Conservation (phyloP, 2,113 vertebrate genomes). For the Ivindomyrus marchei region DNA sequence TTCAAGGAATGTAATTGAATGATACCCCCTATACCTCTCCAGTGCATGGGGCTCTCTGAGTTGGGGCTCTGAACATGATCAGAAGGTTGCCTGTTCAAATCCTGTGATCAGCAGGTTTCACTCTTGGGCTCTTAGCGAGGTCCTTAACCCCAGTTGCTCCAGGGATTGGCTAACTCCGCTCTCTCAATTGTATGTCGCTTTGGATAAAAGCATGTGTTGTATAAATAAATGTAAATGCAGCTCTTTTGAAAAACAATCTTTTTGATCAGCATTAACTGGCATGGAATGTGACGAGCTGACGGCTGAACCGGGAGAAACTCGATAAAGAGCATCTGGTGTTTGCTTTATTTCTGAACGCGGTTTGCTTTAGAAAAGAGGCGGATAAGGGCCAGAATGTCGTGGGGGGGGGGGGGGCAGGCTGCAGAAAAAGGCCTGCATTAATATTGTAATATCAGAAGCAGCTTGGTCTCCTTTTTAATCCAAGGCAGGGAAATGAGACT, state of each 20-base stretch:
- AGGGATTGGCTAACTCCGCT: background rate
- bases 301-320: background rate
- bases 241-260: background rate
- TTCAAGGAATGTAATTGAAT: background rate
- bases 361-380: background rate
- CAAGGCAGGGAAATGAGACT: constrained; percentile 2
- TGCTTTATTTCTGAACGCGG: background rate
- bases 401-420: background rate
- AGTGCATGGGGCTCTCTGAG: background rate
- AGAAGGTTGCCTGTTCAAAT: background rate
- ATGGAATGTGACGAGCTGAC: background rate
- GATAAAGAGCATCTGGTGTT: background rate
- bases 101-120: background rate
- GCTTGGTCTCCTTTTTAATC: background rate
- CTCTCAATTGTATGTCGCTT: background rate
- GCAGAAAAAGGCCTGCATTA: background rate
- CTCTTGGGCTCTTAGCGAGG: background rate
- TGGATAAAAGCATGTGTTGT: background rate
- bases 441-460: background rate
- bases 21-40: background rate
- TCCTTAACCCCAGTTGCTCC: background rate
- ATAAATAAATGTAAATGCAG: background rate
- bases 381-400: background rate
- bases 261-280: background rate
- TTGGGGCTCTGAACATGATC: background rate